These are phyloP conservation scores for Abrostola triplasia DNA, from an alignment of 2,888 invertebrate species.

Conservation along the genomic window DNA sequence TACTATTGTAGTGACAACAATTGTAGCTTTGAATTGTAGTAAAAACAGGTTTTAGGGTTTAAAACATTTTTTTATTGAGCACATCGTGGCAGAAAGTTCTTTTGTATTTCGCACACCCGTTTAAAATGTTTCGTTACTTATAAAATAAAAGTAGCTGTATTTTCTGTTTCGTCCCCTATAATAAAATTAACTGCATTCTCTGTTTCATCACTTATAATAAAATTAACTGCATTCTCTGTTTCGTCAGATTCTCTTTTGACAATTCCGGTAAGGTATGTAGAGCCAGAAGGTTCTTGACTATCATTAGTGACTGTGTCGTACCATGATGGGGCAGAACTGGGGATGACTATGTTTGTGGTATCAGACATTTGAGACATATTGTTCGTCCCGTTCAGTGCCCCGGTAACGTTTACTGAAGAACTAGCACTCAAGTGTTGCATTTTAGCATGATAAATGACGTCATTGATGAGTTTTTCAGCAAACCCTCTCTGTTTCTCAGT, in stretches of 20 bases:
- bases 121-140: no score
- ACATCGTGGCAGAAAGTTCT: no score
- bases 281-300: conserved; percentile 19
- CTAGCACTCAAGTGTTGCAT: neutral
- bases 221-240: neutral
- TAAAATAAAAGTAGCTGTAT: neutral
- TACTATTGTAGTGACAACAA: no score
- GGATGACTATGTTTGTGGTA: conserved; percentile 7
- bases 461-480: neutral
- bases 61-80: no score
- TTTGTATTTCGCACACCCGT: no score
- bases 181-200: conserved; percentile 33
- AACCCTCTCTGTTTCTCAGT: neutral
- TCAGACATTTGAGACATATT: neutral
- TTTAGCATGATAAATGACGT: neutral
- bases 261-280: neutral
- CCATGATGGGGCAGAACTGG: conserved; percentile 39
- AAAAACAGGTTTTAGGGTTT: no score
- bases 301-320: conserved; percentile 11
- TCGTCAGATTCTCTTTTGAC: no score
- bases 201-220: conserved; percentile 27
- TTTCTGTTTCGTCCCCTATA: conserved; percentile 13
- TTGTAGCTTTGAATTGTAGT: no score
- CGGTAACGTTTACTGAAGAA: neutral
- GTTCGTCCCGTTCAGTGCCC: neutral